phyloP scores from a whole-genome alignment of 1,140 invertebrate genomes.

The Reticulitermes speratus region DNA sequence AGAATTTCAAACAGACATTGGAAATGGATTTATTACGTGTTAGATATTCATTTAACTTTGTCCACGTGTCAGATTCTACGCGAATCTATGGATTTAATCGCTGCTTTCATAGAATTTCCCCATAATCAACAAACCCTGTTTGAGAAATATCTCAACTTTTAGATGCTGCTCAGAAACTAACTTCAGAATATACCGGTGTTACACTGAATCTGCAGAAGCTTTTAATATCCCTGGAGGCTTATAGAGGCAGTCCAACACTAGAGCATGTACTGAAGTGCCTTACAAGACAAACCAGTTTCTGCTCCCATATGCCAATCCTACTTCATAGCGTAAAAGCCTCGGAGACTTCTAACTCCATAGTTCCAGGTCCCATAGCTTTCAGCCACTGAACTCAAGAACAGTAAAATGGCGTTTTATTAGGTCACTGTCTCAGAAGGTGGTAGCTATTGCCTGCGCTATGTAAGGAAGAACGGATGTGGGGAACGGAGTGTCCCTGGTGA shows the following conservation, averaged over 20 bases:
- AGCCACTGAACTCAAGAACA: constrained; percentile 6
- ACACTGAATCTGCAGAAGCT: neutral
- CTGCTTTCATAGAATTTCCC: neutral
- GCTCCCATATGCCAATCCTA: neutral
- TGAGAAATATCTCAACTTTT: neutral
- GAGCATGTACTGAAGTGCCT: neutral
- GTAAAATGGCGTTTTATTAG: constrained; percentile 2
- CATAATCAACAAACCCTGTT: neutral
- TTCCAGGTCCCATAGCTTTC: neutral
- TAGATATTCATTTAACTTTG: no score
- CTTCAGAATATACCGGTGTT: neutral
- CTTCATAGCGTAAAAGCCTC: neutral
- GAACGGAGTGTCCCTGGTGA: neutral
- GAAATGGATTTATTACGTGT: no score
- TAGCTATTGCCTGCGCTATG: neutral
- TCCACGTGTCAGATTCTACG: no score
- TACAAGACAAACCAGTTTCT: neutral
- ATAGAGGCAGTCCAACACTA: neutral
- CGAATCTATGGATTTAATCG: no score
- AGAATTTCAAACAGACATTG: no score
- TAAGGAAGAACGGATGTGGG: neutral
- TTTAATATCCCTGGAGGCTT: neutral
- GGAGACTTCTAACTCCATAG: neutral
- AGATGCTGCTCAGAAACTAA: neutral
- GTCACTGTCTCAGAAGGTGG: neutral